phyloP scores from a whole-genome alignment of 2,797 vertebrate species.

The Sphenodon punctatus region DNA sequence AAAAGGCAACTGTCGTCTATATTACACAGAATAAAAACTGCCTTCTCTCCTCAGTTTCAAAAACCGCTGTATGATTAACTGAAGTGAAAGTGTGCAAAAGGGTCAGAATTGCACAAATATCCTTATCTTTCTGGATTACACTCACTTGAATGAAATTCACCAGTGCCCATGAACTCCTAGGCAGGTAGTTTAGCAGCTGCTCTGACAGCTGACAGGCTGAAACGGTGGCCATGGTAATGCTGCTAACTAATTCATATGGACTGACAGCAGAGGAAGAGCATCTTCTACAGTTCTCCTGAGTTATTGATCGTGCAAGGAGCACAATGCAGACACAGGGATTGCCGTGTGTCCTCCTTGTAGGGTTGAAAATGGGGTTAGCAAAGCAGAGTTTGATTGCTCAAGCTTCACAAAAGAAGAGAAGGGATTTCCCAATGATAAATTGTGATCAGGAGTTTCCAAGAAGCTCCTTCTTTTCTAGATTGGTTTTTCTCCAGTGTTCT shows the following conservation, averaged over 20 bases:
- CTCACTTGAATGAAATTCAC: not conserved
- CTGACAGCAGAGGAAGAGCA: not conserved
- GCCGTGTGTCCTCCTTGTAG: too few relatives aligned
- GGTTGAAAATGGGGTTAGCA: too few relatives aligned
- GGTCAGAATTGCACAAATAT: not conserved
- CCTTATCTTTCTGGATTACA: not conserved
- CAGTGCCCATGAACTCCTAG: not conserved
- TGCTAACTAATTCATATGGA: not conserved
- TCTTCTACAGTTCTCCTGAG: not conserved
- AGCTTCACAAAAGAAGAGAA: too few relatives aligned
- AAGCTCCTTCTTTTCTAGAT: too few relatives aligned
- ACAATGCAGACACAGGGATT: too few relatives aligned
- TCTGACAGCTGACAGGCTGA: not conserved
- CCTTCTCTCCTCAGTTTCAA: not conserved
- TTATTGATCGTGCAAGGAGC: not conserved
- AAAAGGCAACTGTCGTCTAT: not conserved
- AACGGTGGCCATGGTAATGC: too few relatives aligned
- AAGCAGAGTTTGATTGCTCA: not conserved
- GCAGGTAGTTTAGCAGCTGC: not conserved
- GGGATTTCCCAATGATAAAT: too few relatives aligned
- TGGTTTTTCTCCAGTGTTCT: too few relatives aligned
- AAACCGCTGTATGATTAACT: not conserved
- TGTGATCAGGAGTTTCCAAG: too few relatives aligned
- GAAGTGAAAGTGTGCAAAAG: not conserved
- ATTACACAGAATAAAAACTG: not conserved